Evolutionary conservation across 2,888 invertebrate species (phyloP), one percentile per base, ranked within the genome.

Genomic region (Hecatera dysodea): DNA sequence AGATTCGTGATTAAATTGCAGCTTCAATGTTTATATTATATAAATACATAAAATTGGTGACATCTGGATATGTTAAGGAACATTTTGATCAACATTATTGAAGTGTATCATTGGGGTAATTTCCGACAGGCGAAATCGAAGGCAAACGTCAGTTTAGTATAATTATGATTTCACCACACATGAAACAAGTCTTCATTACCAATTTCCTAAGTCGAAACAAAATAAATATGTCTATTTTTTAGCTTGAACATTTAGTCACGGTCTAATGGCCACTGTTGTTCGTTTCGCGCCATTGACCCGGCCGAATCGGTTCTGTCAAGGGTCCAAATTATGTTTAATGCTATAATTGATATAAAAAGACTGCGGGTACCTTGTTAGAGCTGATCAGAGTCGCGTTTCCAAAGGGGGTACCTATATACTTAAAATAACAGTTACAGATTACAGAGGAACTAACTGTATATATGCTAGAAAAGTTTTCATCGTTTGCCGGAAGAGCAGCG

Each of bases 321-420:
- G 63, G 78, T 52, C 74, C 68, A 76, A 86, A 85, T 86, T 85
- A 86, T 80, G 62, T 84, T 78, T 79, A 84, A 84, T 86, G 72
- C 81, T 74, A 81, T 84, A 82, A 84, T 86, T 84, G 84, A 66
- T 70, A 68, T 81, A 80, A 84, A 81, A 81, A 80, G 27, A 70
- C 66, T 65, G 66, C 44, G 59, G 63, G 67, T 72, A 55, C 69
- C 83, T 80, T 73, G 77, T 85, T 80, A 75, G 64, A 44, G 36
- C 52, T 71, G 39, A 65, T 70, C 46, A 61, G 46, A 44, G 29
- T 29, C 22, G 7, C 33, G 44, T 44, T 55, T 42, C 6, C 6
- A 67, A 70, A 74, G 50, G 39, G 12, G 42, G 48, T 50, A n/a
- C n/a, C n/a, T n/a, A 22, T 6, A 24, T 46, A 15, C 19, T 44